A percentile compares a stretch with the other conserved stretches of the same genome.
phyloP scores from a whole-genome alignment of 2,113 vertebrate species.

The Apaloderma vittatum region DNA sequence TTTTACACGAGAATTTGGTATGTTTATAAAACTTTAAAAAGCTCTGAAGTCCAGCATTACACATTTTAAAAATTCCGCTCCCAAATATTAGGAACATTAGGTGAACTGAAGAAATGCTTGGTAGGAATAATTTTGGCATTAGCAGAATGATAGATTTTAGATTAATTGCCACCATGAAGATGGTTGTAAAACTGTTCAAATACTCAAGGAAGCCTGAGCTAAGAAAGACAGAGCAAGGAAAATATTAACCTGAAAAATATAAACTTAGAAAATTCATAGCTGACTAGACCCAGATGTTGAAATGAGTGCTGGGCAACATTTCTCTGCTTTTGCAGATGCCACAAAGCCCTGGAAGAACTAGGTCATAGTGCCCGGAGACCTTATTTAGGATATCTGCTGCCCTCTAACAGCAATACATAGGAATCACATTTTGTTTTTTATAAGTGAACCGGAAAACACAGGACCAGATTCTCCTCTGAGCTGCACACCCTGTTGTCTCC shows the following conservation, averaged over 20 bases:
- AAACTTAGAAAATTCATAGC: accelerated
- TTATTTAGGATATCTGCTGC: slow-evolving; percentile 32
- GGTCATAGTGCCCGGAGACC: not conserved
- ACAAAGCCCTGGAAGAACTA: not conserved
- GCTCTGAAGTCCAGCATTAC: not conserved
- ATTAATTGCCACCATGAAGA: not conserved
- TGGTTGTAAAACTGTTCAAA: not conserved
- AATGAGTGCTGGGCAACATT: not conserved
- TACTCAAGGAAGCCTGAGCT: not conserved
- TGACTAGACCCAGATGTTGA: not conserved
- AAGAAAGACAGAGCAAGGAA: not conserved
- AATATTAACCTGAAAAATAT: not conserved
- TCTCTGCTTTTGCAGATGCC: not conserved
- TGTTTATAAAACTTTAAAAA: not conserved
- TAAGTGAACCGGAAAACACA: not conserved
- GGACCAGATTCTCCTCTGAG: not conserved
- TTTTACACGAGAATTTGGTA: not conserved
- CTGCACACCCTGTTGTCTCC: not conserved
- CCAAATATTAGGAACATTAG: not conserved
- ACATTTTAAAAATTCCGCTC: not conserved
- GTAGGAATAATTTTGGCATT: not conserved
- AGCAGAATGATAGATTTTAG: not conserved
- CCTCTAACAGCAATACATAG: slow-evolving; percentile 29
- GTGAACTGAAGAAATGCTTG: not conserved
- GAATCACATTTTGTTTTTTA: not conserved